phyloP scores from a whole-genome alignment of 2,113 vertebrate species.

The Etheostoma spectabile region DNA sequence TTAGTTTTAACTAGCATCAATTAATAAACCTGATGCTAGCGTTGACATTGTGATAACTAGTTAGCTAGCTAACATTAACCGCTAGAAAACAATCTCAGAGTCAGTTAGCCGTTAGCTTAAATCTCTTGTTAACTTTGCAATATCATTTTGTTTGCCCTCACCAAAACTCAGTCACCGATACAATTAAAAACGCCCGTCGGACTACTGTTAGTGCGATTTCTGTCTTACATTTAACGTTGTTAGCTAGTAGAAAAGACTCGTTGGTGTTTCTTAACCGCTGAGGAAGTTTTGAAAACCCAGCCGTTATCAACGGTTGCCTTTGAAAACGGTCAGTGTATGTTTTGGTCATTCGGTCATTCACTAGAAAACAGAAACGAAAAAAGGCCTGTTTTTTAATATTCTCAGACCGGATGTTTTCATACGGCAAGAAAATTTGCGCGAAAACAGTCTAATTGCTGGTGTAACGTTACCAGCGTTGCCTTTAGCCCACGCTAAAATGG shows the following conservation, averaged over 20 bases:
- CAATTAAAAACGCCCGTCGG: neutral
- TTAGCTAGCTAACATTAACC: too few relatives aligned
- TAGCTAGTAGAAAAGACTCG: neutral
- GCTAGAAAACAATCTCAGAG: neutral
- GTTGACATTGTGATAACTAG: neutral
- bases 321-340: too few relatives aligned
- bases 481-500: too few relatives aligned
- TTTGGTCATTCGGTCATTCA: too few relatives aligned
- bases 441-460: too few relatives aligned
- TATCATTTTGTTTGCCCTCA: neutral
- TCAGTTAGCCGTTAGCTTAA: neutral
- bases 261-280: neutral
- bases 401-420: too few relatives aligned
- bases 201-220: too few relatives aligned
- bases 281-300: neutral
- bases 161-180: neutral
- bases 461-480: too few relatives aligned
- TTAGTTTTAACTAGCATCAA: neutral
- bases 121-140: neutral
- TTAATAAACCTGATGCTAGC: neutral
- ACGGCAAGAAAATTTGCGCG: too few relatives aligned
- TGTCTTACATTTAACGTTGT: neutral
- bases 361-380: too few relatives aligned
- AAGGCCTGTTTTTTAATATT: too few relatives aligned
- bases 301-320: neutral